Conservation (phyloP, 2,888 invertebrate species). For the Hydrotaea diabolus region DNA sequence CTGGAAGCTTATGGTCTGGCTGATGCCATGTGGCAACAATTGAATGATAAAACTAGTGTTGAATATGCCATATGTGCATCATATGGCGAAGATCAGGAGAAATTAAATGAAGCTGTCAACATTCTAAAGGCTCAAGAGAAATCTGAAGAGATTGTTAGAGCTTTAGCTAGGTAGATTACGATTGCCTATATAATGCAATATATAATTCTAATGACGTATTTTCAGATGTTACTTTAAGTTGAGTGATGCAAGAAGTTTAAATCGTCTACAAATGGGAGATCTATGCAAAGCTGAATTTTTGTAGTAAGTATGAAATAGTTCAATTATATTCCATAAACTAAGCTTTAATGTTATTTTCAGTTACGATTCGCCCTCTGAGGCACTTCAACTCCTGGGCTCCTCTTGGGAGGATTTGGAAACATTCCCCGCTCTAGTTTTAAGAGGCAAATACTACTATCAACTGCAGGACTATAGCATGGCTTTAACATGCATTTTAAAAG, state of each 20-base stretch:
- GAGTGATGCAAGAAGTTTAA: conserved; percentile 68
- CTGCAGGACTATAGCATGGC: conserved; percentile 84
- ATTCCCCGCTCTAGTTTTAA: conserved; percentile 73
- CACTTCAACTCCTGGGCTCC: conserved; percentile 82
- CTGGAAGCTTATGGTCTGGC: conserved; percentile 83
- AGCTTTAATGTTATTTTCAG: conserved; percentile 65
- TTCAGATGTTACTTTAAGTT: conserved; percentile 75
- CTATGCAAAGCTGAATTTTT: conserved; percentile 73
- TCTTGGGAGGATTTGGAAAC: conserved; percentile 67
- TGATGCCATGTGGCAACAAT: conserved; percentile 70
- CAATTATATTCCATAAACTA: background rate
- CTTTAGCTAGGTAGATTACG: conserved; percentile 73
- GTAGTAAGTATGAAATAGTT: conserved; percentile 69
- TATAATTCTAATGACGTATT: background rate
- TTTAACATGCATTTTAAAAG: conserved; percentile 85
- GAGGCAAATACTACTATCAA: conserved; percentile 74
- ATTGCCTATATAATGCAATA: background rate
- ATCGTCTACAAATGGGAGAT: conserved; percentile 69
- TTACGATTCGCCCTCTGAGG: conserved; percentile 81
- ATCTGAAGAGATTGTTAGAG: conserved; percentile 64
- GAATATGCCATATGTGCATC: conserved; percentile 74
- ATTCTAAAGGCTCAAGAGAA: conserved; percentile 73
- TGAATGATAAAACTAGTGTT: conserved; percentile 65
- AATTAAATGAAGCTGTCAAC: conserved; percentile 81
- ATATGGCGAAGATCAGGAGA: conserved; percentile 68